Evolutionary conservation across 2,113 vertebrate genomes (phyloP), one percentile per base, ranked within the genome.

Genomic region (Nesogale talazaci): DNA sequence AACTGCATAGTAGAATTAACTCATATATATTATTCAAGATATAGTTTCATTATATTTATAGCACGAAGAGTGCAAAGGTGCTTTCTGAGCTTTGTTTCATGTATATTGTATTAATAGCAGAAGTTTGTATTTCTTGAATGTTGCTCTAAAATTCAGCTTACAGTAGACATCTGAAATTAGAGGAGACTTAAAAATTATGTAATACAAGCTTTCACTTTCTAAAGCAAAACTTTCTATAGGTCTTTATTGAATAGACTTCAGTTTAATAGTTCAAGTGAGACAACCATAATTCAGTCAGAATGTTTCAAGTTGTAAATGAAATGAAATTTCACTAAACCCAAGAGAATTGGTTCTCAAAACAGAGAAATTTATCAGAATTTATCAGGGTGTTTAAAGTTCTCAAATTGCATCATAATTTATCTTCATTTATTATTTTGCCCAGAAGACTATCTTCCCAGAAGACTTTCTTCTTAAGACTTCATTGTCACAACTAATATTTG

Each of bases 131-230:
- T 93, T 74, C 9, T 25, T 86, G 17, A 3, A 61, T 63, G 23
- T 81, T 94, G 16, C 65, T 92, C 83, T 93, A 86, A 92, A 94
- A 83, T 5, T 52, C 10, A 52, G 46, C 46, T 12, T 52, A 52
- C 46, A 9, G 14, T 52, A 31, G 34, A 83, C n/a, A 23, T 8
- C 67, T 86, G 40, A 16, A 78, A 83, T 81, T 77, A 17, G 59
- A 77, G 14, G 46, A 86, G 29, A 78, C 36, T 77, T 40, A 72
- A 19, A 57, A 31, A 38, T 38, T 3, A 25, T 29, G n/a, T 4
- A 42, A 7, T 38, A 19, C n/a, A 90, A 42, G 2, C 15, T 59
- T 36, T 19, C 63, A 34, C 20, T 67, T 23, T n/a, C 14, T 36
- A 77, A 86, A 59, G 12, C 61, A 90, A 38, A 14, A 72, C 14